Percentiles rank a stretch among this genome's conserved stretches.
phyloP scores from a whole-genome alignment of 2,888 invertebrate species.

The Archaeoteleia sp. region DNA sequence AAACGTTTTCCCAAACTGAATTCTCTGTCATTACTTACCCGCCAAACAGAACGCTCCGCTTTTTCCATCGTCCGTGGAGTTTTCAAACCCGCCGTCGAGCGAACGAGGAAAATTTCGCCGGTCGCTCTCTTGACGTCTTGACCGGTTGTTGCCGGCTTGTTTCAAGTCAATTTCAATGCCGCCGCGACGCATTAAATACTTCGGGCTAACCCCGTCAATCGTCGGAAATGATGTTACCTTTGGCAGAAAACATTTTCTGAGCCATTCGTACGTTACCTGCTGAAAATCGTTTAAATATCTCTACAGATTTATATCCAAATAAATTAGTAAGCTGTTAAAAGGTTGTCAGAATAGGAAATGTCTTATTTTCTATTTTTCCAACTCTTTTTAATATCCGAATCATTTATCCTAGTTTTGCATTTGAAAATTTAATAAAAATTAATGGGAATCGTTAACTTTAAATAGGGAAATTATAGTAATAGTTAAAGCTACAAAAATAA shows the following conservation, averaged over 20 bases:
- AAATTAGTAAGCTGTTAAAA: no score
- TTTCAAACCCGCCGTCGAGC: slow-evolving; percentile 27
- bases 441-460: no score
- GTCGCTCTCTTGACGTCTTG: slow-evolving; percentile 21
- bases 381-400: no score
- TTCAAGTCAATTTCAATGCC: slow-evolving; percentile 33
- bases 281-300: no score
- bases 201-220: slow-evolving; percentile 39
- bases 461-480: no score
- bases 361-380: no score
- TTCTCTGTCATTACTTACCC: slow-evolving; percentile 44
- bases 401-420: no score
- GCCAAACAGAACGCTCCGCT: slow-evolving; percentile 28
- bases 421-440: no score
- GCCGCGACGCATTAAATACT: slow-evolving; percentile 40
- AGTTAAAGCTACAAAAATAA: no score
- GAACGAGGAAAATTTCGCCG: slow-evolving; percentile 13
- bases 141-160: slow-evolving; percentile 26
- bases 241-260: slow-evolving; percentile 32
- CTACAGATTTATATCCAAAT: no score
- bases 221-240: slow-evolving; percentile 42
- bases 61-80: slow-evolving; percentile 24
- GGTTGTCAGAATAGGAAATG: no score
- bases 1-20: slow-evolving; percentile 48
- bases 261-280: slow-evolving; percentile 20